phyloP scores from a whole-genome alignment of 2,113 vertebrate genomes.

The Paramormyrops kingsleyae region DNA sequence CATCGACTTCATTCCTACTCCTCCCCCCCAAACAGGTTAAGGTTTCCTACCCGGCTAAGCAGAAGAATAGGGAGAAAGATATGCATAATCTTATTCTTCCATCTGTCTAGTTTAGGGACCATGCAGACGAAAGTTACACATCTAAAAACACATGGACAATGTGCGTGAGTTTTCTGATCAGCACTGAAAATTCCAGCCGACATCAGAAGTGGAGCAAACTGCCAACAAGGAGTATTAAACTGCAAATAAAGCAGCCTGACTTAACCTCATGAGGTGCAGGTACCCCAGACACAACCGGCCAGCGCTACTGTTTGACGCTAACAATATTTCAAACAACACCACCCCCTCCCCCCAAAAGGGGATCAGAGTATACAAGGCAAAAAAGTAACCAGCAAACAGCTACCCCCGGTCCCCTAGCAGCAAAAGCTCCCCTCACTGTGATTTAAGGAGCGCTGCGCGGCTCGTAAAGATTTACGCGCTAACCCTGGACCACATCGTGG shows the following conservation, averaged over 20 bases:
- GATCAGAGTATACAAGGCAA: not conserved
- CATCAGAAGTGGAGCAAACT: not conserved
- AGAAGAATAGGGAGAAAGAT: not conserved
- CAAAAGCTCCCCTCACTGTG: not conserved
- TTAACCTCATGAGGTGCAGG: not conserved
- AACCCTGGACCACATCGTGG: not conserved
- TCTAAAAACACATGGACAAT: not conserved
- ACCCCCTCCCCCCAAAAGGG: not conserved
- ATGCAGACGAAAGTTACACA: not conserved
- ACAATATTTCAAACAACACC: not conserved
- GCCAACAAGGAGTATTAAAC: not conserved
- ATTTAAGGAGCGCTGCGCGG: not conserved
- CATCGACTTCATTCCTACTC: not conserved
- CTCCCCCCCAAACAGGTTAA: not conserved
- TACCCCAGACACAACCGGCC: not conserved
- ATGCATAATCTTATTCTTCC: not conserved
- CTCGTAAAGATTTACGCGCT: not conserved
- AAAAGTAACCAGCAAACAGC: not conserved
- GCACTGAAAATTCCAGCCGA: not conserved
- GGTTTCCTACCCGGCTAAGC: not conserved
- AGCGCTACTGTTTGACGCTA: not conserved
- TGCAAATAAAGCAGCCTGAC: not conserved
- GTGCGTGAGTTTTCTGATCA: not conserved
- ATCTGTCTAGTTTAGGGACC: not conserved
- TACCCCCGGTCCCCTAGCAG: not conserved